A percentile compares a stretch with the other conserved stretches of the same genome.
These are phyloP conservation scores for Poeciliopsis retropinna DNA, from an alignment of 2,113 vertebrate species.

Conservation along the genomic window DNA sequence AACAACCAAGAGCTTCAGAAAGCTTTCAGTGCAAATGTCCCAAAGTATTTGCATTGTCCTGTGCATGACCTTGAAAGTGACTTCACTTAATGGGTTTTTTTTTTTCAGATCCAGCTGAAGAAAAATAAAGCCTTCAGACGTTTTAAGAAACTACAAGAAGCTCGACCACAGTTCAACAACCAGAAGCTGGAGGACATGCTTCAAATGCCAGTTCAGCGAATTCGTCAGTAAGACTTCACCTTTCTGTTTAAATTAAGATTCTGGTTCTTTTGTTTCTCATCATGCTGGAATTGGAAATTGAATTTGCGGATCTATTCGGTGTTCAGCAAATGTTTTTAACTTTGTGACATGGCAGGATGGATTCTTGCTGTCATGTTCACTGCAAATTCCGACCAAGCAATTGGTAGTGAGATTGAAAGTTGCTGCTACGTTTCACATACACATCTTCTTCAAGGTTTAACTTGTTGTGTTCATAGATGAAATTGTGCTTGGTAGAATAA, in stretches of 20 bases:
- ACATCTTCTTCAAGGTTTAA: too few species aligned
- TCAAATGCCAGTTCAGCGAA: constrained; percentile 84
- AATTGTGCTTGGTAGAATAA: too few species aligned
- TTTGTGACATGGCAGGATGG: too few species aligned
- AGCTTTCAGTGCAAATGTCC: neutral
- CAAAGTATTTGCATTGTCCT: neutral
- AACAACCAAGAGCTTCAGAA: too few species aligned
- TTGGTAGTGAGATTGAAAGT: too few species aligned
- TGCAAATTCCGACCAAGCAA: too few species aligned
- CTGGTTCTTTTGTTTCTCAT: too few species aligned
- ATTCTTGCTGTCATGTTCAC: too few species aligned
- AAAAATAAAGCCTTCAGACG: constrained; percentile 89
- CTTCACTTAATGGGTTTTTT: neutral
- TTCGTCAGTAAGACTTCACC: constrained; percentile 84
- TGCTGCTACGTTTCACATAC: too few species aligned
- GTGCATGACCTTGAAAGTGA: neutral
- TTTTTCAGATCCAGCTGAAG: constrained; percentile 83
- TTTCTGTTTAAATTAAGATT: neutral
- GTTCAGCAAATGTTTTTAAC: neutral
- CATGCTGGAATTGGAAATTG: too few species aligned
- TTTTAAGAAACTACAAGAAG: constrained; percentile 91
- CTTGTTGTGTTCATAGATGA: too few species aligned
- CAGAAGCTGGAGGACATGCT: constrained; percentile 87
- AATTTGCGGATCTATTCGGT: neutral
- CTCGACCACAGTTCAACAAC: constrained; percentile 85